phyloP scores from a whole-genome alignment of 1,140 invertebrate genomes.

The Drosophila willistoni region DNA sequence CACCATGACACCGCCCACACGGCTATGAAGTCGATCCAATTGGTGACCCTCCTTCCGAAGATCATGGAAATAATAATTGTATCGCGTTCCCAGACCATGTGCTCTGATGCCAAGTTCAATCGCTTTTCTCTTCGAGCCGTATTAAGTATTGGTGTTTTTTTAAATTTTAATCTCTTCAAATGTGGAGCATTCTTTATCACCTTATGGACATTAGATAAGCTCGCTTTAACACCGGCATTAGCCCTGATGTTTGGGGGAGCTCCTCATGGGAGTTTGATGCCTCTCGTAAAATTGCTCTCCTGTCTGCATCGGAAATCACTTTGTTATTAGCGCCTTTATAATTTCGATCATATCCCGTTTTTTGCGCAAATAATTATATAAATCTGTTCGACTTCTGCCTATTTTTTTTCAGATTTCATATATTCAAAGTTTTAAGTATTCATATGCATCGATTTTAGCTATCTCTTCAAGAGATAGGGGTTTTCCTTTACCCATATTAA shows the following conservation, averaged over 20 bases:
- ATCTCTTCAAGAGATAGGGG: no score
- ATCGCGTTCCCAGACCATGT: constrained; percentile 14
- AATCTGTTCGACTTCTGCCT: no score
- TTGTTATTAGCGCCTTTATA: constrained; percentile 1
- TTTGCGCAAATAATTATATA: background rate
- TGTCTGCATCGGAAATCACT: constrained; percentile 1
- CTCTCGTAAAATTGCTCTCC: constrained; percentile 1
- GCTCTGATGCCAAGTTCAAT: background rate
- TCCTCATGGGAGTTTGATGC: background rate
- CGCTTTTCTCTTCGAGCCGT: background rate
- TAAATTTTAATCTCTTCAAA: background rate
- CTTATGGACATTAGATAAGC: constrained; percentile 6
- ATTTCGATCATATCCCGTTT: constrained; percentile 1
- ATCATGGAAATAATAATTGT: constrained; percentile 29
- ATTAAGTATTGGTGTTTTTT: constrained; percentile 12
- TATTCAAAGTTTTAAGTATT: no score
- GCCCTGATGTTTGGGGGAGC: background rate
- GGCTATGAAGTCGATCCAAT: constrained; percentile 21
- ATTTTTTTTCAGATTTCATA: no score
- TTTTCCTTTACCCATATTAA: no score
- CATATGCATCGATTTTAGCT: no score
- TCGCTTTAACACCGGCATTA: constrained; percentile 4
- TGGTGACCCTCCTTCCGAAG: constrained; percentile 22
- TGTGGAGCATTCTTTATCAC: constrained; percentile 5
- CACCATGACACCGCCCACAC: constrained; percentile 7